Percentiles rank a stretch among this genome's conserved stretches.
Conservation (phyloP, 2,113 vertebrate species). For the Ahaetulla prasina region DNA sequence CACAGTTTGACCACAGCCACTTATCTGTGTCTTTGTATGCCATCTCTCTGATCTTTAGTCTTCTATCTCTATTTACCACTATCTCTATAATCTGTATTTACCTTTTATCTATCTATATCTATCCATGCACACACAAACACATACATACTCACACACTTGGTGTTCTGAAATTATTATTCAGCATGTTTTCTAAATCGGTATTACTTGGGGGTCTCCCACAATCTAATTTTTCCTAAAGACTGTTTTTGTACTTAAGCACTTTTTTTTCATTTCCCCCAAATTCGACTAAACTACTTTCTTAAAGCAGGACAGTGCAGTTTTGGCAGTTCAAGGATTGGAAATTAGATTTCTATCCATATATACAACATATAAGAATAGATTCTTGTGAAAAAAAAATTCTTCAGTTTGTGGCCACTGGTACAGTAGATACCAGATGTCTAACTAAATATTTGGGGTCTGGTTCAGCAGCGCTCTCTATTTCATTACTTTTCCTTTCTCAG, state of each 20-base stretch:
- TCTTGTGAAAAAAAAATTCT: background rate
- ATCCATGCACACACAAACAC: background rate
- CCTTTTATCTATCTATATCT: background rate
- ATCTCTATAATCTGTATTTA: background rate
- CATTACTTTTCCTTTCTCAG: background rate
- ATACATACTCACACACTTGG: too few relatives aligned
- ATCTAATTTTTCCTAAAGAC: background rate
- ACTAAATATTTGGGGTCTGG: background rate
- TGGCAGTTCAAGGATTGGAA: background rate
- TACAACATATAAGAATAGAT: background rate
- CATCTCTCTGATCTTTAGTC: background rate
- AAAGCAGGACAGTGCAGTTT: background rate
- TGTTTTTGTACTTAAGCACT: background rate
- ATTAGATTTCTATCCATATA: background rate
- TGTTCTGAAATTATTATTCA: background rate
- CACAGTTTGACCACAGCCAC: background rate
- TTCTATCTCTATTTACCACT: background rate
- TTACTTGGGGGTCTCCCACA: background rate
- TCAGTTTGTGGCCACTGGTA: background rate
- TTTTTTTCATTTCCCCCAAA: background rate
- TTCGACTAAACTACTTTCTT: background rate
- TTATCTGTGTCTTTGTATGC: background rate
- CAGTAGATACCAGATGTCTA: background rate
- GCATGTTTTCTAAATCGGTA: background rate
- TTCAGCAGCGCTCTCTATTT: background rate